Evolutionary conservation across 2,113 vertebrate species (phyloP).

Genomic region (Dicrurus megarhynchus): DNA sequence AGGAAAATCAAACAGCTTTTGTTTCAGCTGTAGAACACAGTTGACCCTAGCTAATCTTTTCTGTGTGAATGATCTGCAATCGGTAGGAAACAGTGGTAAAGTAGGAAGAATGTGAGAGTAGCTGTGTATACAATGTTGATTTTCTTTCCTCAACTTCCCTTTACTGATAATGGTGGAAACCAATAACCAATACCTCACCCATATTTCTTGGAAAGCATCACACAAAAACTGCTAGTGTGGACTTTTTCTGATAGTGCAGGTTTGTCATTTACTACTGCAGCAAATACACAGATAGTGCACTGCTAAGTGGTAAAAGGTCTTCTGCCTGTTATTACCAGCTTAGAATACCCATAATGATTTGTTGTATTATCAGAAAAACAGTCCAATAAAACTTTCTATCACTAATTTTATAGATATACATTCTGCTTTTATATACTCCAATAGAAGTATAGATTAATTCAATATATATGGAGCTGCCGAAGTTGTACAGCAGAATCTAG

Average conservation of each 20-base stretch:
- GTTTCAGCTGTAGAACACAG: background rate
- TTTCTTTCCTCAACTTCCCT: background rate
- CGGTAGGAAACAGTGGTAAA: background rate
- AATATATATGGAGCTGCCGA: background rate
- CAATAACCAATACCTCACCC: background rate
- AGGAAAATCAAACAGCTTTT: background rate
- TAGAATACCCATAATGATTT: background rate
- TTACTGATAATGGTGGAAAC: background rate
- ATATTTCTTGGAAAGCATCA: background rate
- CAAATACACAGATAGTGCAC: background rate
- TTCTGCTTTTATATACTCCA: background rate
- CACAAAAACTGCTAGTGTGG: background rate
- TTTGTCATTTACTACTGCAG: background rate
- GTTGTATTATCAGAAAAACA: background rate
- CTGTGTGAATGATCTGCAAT: background rate
- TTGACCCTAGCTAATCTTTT: background rate
- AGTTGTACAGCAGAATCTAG: background rate
- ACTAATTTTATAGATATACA: background rate
- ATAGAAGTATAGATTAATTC: background rate
- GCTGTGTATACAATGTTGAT: background rate
- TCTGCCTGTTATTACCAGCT: background rate
- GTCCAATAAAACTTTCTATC: background rate
- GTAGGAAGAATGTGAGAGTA: background rate
- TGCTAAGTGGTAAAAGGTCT: background rate
- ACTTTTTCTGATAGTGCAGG: background rate